Percentiles rank a stretch among this genome's conserved stretches.
Conservation (phyloP, 2,888 invertebrate species). For the Spodoptera picta region DNA sequence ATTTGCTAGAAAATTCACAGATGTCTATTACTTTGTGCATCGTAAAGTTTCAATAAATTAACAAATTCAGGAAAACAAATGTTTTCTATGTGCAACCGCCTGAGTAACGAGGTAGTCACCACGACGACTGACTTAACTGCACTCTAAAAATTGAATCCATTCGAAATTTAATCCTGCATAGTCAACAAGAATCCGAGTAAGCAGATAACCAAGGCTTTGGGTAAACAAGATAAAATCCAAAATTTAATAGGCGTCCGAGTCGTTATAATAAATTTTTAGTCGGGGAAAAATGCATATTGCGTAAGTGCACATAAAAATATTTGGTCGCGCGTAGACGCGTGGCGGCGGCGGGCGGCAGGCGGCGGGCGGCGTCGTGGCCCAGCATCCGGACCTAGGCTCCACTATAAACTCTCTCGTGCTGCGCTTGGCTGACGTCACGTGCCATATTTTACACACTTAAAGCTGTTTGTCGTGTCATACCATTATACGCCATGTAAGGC, state of each 20-base stretch:
- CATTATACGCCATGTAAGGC: slow-evolving; percentile 87
- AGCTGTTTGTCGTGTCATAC: slow-evolving; percentile 89
- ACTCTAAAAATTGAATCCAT: too few relatives aligned
- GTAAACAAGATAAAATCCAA: slow-evolving; percentile 20
- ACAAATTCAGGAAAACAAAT: too few relatives aligned
- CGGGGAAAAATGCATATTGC: slow-evolving; percentile 50
- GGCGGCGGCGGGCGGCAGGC: slow-evolving; percentile 32
- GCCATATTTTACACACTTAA: slow-evolving; percentile 88
- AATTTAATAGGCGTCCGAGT: slow-evolving; percentile 30
- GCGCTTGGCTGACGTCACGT: slow-evolving; percentile 83
- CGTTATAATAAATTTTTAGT: slow-evolving; percentile 38
- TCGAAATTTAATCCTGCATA: background rate
- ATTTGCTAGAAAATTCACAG: too few relatives aligned
- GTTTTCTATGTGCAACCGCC: too few relatives aligned
- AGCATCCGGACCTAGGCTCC: slow-evolving; percentile 76
- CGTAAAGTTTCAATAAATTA: too few relatives aligned
- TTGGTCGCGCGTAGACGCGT: slow-evolving; percentile 56
- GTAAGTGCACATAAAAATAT: slow-evolving; percentile 60
- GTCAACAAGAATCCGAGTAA: background rate
- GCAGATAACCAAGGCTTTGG: slow-evolving; percentile 12
- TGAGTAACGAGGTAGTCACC: too few relatives aligned
- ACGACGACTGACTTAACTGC: too few relatives aligned
- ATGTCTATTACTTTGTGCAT: too few relatives aligned
- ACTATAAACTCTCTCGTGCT: slow-evolving; percentile 78
- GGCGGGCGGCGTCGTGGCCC: slow-evolving; percentile 58